phyloP scores from a whole-genome alignment of 2,113 vertebrate species.

The Sciurus niger region DNA sequence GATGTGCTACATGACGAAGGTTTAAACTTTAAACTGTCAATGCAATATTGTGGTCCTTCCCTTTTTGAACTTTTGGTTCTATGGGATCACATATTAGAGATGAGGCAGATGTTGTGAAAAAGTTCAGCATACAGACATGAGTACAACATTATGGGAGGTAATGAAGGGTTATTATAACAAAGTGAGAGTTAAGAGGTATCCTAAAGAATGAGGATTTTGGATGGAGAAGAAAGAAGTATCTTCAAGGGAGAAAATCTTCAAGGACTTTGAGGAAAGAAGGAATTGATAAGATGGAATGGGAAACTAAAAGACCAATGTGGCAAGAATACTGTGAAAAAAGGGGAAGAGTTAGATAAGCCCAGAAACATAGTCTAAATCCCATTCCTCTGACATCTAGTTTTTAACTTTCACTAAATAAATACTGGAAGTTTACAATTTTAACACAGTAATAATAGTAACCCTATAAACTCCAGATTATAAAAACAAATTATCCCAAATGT shows the following conservation, averaged over 20 bases:
- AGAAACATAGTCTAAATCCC: background rate
- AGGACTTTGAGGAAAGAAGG: background rate
- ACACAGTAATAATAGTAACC: background rate
- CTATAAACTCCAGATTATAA: background rate
- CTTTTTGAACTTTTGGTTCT: background rate
- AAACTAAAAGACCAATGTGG: background rate
- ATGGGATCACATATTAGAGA: background rate
- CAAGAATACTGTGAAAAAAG: background rate
- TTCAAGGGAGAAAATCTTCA: background rate
- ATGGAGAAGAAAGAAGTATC: background rate
- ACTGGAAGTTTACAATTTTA: background rate
- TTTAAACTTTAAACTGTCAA: background rate
- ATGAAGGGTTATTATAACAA: background rate
- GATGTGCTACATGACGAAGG: background rate
- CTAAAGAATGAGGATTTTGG: background rate
- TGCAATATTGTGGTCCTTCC: background rate
- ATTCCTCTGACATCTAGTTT: background rate
- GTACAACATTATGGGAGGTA: fast-evolving
- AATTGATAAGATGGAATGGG: background rate
- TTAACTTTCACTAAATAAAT: background rate
- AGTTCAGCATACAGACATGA: background rate
- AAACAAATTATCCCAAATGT: background rate
- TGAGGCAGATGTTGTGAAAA: background rate
- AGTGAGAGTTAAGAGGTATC: background rate
- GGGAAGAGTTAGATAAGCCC: background rate